Conservation (phyloP, 2,888 invertebrate genomes). For the Lordiphosa andalusiaca region DNA sequence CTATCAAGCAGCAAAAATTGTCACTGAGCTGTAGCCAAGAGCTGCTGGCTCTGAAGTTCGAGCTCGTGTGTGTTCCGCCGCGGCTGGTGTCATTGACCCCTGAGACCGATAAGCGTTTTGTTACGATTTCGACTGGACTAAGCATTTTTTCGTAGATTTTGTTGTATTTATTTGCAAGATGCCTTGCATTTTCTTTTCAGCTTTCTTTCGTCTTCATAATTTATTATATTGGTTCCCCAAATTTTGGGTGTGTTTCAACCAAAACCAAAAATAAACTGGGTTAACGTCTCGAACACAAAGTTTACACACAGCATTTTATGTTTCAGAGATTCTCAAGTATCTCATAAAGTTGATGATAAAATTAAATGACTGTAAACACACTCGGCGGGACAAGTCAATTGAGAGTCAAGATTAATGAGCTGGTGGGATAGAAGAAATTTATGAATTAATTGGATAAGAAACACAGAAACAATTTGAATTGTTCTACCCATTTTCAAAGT, state of each 20-base stretch:
- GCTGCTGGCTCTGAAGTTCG: constrained; percentile 10
- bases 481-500: constrained; percentile 1
- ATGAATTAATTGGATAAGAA: constrained; percentile 21
- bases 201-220: constrained; percentile 27
- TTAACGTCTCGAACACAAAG: constrained; percentile 52
- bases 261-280: constrained; percentile 57
- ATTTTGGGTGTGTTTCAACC: constrained; percentile 53
- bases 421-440: background rate
- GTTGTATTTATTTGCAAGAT: constrained; percentile 53
- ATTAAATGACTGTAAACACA: constrained; percentile 1
- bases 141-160: background rate
- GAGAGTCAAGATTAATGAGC: constrained; percentile 9
- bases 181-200: constrained; percentile 26
- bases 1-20: constrained; percentile 40
- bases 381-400: constrained; percentile 5
- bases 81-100: constrained; percentile 38
- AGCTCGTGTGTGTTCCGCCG: constrained; percentile 20
- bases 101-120: constrained; percentile 30
- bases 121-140: constrained; percentile 26
- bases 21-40: constrained; percentile 30
- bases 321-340: constrained; percentile 28
- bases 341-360: constrained; percentile 5
- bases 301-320: constrained; percentile 44
- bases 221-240: constrained; percentile 33
- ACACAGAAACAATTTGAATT: constrained; percentile 10